These are phyloP conservation scores for Drosophila engyochracea DNA, from an alignment of 2,888 invertebrate species.

Conservation along the genomic window DNA sequence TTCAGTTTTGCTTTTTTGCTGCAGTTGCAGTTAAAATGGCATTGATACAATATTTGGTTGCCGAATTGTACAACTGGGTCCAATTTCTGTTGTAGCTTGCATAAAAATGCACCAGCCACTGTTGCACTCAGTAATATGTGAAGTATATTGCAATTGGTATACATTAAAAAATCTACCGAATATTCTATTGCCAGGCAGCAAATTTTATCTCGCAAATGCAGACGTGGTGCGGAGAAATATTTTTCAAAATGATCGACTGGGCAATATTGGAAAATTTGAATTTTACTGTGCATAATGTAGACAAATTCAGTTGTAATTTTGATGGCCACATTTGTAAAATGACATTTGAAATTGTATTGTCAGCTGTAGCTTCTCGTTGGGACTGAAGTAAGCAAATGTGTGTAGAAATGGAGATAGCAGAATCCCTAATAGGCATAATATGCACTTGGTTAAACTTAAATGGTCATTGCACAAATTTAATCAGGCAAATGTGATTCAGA, in stretches of 20 bases:
- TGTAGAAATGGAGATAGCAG: neutral
- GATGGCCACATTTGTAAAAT: conserved; percentile 23
- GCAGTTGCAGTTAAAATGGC: conserved; percentile 24
- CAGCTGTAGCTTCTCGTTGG: neutral
- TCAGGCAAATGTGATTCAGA: conserved; percentile 20
- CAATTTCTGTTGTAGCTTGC: conserved; percentile 65
- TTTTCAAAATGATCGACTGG: neutral
- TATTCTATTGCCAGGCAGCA: conserved; percentile 32
- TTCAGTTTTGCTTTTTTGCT: conserved; percentile 42
- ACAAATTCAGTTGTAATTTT: conserved; percentile 1
- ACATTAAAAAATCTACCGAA: conserved; percentile 54
- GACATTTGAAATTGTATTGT: conserved; percentile 11
- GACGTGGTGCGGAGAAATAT: conserved; percentile 4
- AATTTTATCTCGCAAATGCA: conserved; percentile 61
- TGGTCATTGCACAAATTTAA: neutral
- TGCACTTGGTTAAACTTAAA: neutral
- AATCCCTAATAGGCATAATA: neutral
- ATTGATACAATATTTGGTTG: conserved; percentile 54
- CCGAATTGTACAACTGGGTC: conserved; percentile 62
- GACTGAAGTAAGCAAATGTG: neutral
- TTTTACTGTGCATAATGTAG: neutral
- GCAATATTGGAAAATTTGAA: neutral
- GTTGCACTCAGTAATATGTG: conserved; percentile 13
- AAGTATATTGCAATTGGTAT: conserved; percentile 34
- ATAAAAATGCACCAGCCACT: conserved; percentile 56